phyloP scores from a whole-genome alignment of 2,888 invertebrate species.

The Epistrophella euchroma region DNA sequence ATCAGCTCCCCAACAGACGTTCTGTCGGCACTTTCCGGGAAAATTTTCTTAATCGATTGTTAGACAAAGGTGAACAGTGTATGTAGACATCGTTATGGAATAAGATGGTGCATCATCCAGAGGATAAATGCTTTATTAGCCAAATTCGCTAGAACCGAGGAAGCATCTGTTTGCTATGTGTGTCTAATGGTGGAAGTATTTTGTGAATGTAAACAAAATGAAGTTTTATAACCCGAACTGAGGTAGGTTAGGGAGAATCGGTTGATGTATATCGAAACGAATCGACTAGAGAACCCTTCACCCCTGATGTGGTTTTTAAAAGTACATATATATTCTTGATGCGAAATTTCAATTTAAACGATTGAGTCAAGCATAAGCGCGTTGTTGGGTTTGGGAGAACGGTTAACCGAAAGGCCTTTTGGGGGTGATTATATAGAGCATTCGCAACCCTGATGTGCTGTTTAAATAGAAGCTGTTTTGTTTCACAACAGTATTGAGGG shows the following conservation, averaged over 20 bases:
- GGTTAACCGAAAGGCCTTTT: constrained; percentile 33
- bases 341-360: constrained; percentile 46
- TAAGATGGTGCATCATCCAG: constrained; percentile 38
- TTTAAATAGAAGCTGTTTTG: constrained; percentile 40
- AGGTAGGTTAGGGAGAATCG: constrained; percentile 68
- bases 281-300: background rate
- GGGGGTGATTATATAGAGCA: constrained; percentile 17
- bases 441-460: constrained; percentile 33
- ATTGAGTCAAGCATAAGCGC: constrained; percentile 44
- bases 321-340: constrained; percentile 2
- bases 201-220: constrained; percentile 63
- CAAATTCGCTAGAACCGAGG: constrained; percentile 64
- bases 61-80: background rate
- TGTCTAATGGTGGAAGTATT: constrained; percentile 60
- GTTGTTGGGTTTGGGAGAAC: background rate
- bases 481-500: constrained; percentile 6
- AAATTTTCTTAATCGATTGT: constrained; percentile 69
- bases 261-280: constrained; percentile 33
- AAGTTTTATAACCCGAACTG: constrained; percentile 27
- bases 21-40: constrained; percentile 74
- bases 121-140: constrained; percentile 64
- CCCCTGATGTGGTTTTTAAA: constrained; percentile 8
- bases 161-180: constrained; percentile 62
- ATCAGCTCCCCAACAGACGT: constrained; percentile 65
- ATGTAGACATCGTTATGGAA: constrained; percentile 9